Base-by-base conservation (phyloP, 2,113 vertebrate species). In the Prochilodus magdalenae region DNA sequence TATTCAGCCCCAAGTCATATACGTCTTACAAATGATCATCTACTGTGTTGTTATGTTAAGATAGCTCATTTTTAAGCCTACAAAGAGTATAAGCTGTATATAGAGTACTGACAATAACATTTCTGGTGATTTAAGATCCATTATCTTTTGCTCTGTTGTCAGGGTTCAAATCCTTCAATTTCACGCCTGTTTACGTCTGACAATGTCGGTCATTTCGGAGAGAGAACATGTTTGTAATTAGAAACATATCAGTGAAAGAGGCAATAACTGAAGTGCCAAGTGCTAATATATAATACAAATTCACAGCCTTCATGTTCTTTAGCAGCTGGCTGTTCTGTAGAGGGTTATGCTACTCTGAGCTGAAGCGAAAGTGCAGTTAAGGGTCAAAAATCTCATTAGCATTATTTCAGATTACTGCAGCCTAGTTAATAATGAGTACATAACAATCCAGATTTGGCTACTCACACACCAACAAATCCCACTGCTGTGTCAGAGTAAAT, bases 311-410 rank as follows among this genome's bases (percentile, higher is more conserved):
- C 16, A 33, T 14, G 33, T 40, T 18, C 29, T 55, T 6, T 5
- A 26, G 47, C 7, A 11, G 24, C 36, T 47, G 62, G 33, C n/a
- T 49, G 26, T 70, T 36, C 29, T 26, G 8, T 27, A 67, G 59
- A 55, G 53, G 53, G 53, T 26, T 14, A 1, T 60, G 22, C 1
- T 5, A 1, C 22, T 24, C 57, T 60, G 57, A n/a, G 75, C 59
- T 63, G 8, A 3, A 47, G 15, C 18, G 40, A 26, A 1, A n/a
- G 14, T 44, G 30, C 8, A 24, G 55, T 75, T 75, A 36, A 33
- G 40, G 73, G 16, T 75, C n/a, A 75, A 60, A 75, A 26, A 24
- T n/a, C 74, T 75, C 29, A 59, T 16, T 75, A 20, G 59, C 16
- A 53, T 60, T 59, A 40, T 40, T 75, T 24, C n/a, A 44, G 63